phyloP scores from a whole-genome alignment of 2,113 vertebrate species.

The Siniperca chuatsi region DNA sequence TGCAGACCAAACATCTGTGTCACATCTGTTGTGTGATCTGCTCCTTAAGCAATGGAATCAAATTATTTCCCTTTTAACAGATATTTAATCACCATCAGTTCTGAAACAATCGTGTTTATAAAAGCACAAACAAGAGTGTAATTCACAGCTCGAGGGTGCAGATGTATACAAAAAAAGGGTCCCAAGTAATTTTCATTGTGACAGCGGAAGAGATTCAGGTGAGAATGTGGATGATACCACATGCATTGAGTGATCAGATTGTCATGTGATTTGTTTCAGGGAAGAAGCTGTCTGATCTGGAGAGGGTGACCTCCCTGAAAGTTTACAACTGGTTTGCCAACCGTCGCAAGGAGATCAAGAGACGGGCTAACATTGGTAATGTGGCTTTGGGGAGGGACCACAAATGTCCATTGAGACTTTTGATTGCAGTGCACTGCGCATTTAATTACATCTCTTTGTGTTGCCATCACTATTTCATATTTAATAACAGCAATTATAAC shows the following conservation, averaged over 20 bases:
- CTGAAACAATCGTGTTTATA: neutral
- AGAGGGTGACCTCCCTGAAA: slow-evolving; percentile 97
- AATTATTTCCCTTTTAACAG: neutral
- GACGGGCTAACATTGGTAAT: slow-evolving; percentile 99
- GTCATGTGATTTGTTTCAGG: slow-evolving; percentile 79
- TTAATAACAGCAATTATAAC: neutral
- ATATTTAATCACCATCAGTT: neutral
- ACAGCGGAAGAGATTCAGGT: neutral
- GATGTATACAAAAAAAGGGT: neutral
- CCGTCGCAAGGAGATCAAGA: slow-evolving; percentile 98
- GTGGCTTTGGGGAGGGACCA: slow-evolving; percentile 67
- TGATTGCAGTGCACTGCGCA: neutral
- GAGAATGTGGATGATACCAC: neutral
- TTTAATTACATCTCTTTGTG: neutral
- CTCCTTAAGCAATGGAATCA: neutral
- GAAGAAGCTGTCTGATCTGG: slow-evolving; percentile 96
- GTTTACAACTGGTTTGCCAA: slow-evolving; percentile 99
- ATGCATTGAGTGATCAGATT: neutral
- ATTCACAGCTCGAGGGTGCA: neutral
- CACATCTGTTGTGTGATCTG: neutral
- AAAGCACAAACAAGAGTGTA: neutral
- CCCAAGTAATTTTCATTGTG: neutral
- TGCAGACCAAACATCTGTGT: slow-evolving; percentile 23
- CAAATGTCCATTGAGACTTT: neutral
- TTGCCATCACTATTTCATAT: neutral